A percentile compares a stretch with the other conserved stretches of the same genome.
Evolutionary conservation across 2,888 invertebrate genomes (phyloP).

Genomic region (Rhopalosiphum nymphaeae): DNA sequence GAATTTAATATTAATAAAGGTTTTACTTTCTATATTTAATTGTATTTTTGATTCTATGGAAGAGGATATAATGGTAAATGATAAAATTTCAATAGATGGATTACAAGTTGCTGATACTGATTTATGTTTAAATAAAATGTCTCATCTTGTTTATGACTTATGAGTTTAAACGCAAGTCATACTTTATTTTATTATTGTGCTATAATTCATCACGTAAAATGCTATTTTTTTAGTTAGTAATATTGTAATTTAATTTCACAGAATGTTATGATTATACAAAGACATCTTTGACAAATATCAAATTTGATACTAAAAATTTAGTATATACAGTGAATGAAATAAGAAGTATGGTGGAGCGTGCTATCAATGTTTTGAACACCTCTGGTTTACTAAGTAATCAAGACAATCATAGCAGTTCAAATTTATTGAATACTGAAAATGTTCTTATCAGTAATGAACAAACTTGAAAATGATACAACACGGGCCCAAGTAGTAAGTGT

Average conservation of each 20-base stretch:
- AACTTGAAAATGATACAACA: no score
- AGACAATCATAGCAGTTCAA: no score
- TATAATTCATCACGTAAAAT: background rate
- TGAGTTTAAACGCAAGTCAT: background rate
- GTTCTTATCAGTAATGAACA: no score
- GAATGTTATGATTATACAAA: slow-evolving; percentile 8
- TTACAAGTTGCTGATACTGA: background rate
- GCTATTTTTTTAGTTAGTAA: background rate
- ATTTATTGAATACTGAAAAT: no score
- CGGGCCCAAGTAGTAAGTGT: no score
- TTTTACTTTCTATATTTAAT: background rate
- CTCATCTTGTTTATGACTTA: background rate
- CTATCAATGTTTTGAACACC: slow-evolving; percentile 10
- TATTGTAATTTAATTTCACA: no score
- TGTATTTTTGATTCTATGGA: background rate
- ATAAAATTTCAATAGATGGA: background rate
- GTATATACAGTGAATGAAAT: slow-evolving; percentile 2
- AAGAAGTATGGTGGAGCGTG: background rate
- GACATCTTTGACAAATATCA: background rate
- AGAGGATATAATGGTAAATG: background rate
- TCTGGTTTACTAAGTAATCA: background rate
- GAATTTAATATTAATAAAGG: no score
- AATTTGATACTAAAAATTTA: slow-evolving; percentile 17
- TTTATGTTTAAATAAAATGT: background rate
- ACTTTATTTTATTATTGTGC: background rate